Conservation (phyloP, 2,888 invertebrate genomes). For the Urechis unicinctus region DNA sequence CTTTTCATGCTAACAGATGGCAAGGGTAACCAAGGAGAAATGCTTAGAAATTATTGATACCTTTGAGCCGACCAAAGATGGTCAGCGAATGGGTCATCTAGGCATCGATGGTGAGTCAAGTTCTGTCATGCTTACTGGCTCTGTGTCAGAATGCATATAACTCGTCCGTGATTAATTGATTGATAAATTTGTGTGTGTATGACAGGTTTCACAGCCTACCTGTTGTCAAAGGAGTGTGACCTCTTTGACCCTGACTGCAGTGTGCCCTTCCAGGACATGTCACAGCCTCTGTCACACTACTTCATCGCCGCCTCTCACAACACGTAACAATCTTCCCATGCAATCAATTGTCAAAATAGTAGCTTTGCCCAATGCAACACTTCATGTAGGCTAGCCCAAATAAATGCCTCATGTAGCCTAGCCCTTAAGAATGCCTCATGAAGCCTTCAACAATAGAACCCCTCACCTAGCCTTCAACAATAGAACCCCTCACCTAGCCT, state of each 20-base stretch:
- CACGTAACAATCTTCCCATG: slow-evolving; percentile 51
- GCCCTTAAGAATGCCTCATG: too few relatives aligned
- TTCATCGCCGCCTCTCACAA: slow-evolving; percentile 56
- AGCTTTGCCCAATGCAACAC: too few relatives aligned
- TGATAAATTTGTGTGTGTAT: background rate
- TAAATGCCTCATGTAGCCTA: too few relatives aligned
- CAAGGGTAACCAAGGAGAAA: slow-evolving; percentile 54
- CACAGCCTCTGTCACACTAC: slow-evolving; percentile 55
- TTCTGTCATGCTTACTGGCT: background rate
- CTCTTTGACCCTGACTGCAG: slow-evolving; percentile 54
- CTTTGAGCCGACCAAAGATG: slow-evolving; percentile 57
- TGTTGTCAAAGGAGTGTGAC: slow-evolving; percentile 53
- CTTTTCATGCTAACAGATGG: slow-evolving; percentile 47
- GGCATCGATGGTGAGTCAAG: slow-evolving; percentile 55
- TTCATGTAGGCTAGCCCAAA: too few relatives aligned
- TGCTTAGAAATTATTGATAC: slow-evolving; percentile 55
- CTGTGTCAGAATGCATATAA: background rate
- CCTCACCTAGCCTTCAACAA: too few relatives aligned
- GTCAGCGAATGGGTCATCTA: slow-evolving; percentile 53
- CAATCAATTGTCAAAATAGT: too few relatives aligned
- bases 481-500: too few relatives aligned
- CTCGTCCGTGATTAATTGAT: too few relatives aligned
- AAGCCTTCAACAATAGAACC: too few relatives aligned
- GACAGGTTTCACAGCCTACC: slow-evolving; percentile 45
- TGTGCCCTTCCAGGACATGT: slow-evolving; percentile 56